Base-by-base conservation (phyloP, 2,888 invertebrate species). In the Eupeodes latifasciatus region DNA sequence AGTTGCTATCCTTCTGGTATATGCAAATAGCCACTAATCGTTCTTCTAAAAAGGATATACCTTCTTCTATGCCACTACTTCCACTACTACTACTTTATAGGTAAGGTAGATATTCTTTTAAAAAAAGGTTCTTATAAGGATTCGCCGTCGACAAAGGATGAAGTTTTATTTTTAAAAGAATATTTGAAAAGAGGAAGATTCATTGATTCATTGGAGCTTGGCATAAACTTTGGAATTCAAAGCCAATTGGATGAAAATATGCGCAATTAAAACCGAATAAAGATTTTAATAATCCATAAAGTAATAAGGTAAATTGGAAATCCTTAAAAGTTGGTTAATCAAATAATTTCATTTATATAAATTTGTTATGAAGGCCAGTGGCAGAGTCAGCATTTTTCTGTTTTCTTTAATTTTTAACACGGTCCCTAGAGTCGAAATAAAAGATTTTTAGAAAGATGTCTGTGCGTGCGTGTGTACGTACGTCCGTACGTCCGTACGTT, bases 11-110 rank as follows among this genome's bases (percentile, higher is more conserved):
- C 61, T 5, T 40, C 40, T 40, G 40, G 40, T 55, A 44, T 67
- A 74, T 69, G 82, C 44, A 78, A 82, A 86, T 57, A 66, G 49
- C 40, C 49, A 72, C 59, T 81, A 85, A 85, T 80, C 64, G 66
- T 40, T 76, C n/a, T 49, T 16, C 2, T 27, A 1, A 16, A 61
- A 14, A 5, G n/a, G 16, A n/a, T 59, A 10, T 7, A 34, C 34
- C 27, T 27, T 27, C 27, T 27, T 27, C 27, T 27, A 27, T 27
- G 3, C 27, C 27, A 27, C 27, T 27, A 27, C 27, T 27, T 27
- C 27, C 2, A 27, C 27, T 27, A 27, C 27, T 27, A 27, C 27
- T 27, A 27, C 27, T 27, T 27, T 53, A 53, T 7, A 5, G 36
- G 2, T 5, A 4, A 55, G 12, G 6, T 71, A 40, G 2, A 9